Evolutionary conservation across 2,888 invertebrate species (phyloP), one percentile per base, ranked within the genome.

Genomic region (Vesta saturnalis): DNA sequence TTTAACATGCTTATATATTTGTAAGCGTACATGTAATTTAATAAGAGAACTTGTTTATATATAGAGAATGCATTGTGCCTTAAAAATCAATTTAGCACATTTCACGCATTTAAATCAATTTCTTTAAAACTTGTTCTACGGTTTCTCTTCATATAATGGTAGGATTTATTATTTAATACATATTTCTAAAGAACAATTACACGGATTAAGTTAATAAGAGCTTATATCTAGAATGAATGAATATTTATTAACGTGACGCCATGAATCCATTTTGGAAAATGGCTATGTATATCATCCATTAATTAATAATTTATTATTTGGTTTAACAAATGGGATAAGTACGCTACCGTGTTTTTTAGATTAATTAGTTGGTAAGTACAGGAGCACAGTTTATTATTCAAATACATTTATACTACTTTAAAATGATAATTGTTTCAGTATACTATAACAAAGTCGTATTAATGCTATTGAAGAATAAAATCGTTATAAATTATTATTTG

Each of bases 41-140:
- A 56, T 15, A 23, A 14, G 30, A 43, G 39, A 23, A 49, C 52
- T 58, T 64, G 59, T 64, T 64, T 64, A 64, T 54, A 54, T n/a
- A n/a, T n/a, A n/a, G 43, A 54, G 47, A 52, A 23, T 35, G 52
- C 39, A 54, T 19, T 57, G 66, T 62, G 63, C 66, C 70, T n/a
- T 59, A 60, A 70, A 72, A 70, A 70, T 72, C 70, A 68, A 72
- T 72, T 70, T 72, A 67, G 65, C 70, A 58, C 62, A 72, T 72
- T 72, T 72, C 72, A 72, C 70, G 72, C 70, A 23, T 30, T 30
- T 30, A 30, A 30, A 30, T 30, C 30, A 30, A 30, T 30, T 30
- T 30, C 30, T 30, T 30, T 30, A 30, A 59, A 63, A 67, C 66
- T 61, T 47, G 66, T 61, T 56, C 52, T 47, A 55, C 21, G 30